phyloP scores from a whole-genome alignment of 2,113 vertebrate species.

The Pyrgilauda ruficollis region DNA sequence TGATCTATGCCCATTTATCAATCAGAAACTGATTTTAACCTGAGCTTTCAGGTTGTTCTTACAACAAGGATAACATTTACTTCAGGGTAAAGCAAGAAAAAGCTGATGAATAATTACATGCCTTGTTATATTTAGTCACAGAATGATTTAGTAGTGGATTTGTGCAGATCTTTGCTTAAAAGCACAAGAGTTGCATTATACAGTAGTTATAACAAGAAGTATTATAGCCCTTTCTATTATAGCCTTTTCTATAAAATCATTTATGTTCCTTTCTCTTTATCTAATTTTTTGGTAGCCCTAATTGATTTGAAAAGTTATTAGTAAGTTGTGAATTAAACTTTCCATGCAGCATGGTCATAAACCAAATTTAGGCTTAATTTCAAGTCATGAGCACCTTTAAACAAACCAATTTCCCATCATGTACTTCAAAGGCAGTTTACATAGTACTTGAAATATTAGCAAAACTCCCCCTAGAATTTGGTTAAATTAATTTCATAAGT shows the following conservation, averaged over 20 bases:
- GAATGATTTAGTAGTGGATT: background rate
- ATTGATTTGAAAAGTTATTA: background rate
- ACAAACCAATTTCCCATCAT: background rate
- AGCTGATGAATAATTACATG: background rate
- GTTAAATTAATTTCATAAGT: background rate
- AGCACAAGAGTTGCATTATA: background rate
- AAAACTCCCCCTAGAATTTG: background rate
- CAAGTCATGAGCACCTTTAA: background rate
- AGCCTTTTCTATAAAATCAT: background rate
- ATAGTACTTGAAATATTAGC: background rate
- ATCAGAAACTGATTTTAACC: background rate
- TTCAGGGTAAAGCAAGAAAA: background rate
- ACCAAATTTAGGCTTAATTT: background rate
- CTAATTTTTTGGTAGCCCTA: background rate
- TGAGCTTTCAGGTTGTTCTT: background rate
- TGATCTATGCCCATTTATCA: background rate
- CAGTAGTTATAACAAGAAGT: background rate
- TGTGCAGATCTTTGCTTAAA: background rate
- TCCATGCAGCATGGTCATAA: background rate
- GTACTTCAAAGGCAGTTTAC: background rate
- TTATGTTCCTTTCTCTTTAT: background rate
- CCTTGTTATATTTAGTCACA: background rate
- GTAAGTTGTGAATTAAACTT: background rate
- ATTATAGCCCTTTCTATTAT: background rate
- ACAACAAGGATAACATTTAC: background rate